Percentiles rank a stretch among this genome's conserved stretches.
phyloP scores from a whole-genome alignment of 2,113 vertebrate species.

The Corvus cornix region DNA sequence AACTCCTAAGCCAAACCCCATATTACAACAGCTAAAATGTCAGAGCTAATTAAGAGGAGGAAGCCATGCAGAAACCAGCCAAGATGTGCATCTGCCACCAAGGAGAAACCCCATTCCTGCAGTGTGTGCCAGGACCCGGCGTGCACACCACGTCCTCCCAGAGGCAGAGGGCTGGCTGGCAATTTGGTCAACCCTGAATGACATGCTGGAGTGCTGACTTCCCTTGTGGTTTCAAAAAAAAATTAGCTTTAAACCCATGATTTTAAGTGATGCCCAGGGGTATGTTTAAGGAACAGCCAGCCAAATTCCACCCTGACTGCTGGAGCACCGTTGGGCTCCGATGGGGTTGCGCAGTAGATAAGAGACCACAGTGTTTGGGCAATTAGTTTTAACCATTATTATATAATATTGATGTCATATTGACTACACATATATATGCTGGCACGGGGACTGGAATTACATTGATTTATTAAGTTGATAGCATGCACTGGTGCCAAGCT shows the following conservation, averaged over 20 bases:
- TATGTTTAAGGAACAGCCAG: constrained; percentile 17
- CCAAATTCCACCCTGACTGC: not conserved
- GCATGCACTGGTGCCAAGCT: constrained; percentile 19
- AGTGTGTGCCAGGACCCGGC: not conserved
- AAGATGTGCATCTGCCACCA: not conserved
- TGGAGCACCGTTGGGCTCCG: not conserved
- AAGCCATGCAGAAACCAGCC: not conserved
- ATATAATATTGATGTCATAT: constrained; percentile 3
- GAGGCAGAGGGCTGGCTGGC: constrained; percentile 16
- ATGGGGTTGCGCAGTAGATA: not conserved
- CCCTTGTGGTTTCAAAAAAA: constrained; percentile 53
- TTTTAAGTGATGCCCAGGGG: constrained; percentile 35
- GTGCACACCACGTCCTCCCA: not conserved
- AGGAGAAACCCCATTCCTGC: not conserved
- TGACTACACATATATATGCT: constrained; percentile 9
- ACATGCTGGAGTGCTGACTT: constrained; percentile 18
- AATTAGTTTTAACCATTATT: not conserved
- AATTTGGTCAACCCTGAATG: constrained; percentile 67
- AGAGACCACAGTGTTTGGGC: not conserved
- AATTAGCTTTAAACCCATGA: not conserved
- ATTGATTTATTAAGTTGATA: constrained; percentile 67
- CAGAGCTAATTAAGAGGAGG: constrained; percentile 10
- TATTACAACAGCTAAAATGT: not conserved
- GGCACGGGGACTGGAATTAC: constrained; percentile 1
- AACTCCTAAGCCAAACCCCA: not conserved